Percentiles rank a stretch among this genome's conserved stretches.
phyloP scores from a whole-genome alignment of 2,797 vertebrate genomes.

The Potorous gilbertii region DNA sequence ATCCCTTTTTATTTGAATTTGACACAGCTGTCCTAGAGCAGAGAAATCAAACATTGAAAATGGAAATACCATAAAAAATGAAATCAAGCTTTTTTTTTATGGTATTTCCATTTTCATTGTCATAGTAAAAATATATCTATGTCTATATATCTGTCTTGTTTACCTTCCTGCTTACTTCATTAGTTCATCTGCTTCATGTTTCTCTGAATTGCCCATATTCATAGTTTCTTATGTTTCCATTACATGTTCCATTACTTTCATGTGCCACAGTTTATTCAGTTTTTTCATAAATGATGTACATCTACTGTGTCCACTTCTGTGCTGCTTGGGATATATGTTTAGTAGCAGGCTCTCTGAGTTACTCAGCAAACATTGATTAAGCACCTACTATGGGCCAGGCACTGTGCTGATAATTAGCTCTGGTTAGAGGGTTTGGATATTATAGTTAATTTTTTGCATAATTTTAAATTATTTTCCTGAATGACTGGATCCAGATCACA shows the following conservation, averaged over 20 bases:
- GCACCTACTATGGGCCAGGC: neutral
- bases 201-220: neutral
- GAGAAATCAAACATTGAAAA: neutral
- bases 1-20: neutral
- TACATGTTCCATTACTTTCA: neutral
- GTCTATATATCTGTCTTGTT: neutral
- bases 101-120: neutral
- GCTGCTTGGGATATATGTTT: neutral
- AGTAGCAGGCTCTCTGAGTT: neutral
- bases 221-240: neutral
- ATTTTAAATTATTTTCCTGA: neutral
- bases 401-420: neutral
- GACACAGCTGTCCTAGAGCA: neutral
- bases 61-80: too few species aligned
- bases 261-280: neutral
- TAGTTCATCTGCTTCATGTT: neutral
- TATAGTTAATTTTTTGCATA: neutral
- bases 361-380: neutral
- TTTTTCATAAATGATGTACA: neutral
- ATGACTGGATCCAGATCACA: neutral
- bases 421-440: neutral
- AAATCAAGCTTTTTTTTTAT: neutral
- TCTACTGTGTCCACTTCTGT: neutral
- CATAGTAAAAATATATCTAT: neutral
- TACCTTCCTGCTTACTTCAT: neutral